These are phyloP conservation scores for Dryobates pubescens DNA, from an alignment of 2,797 vertebrate species.

Conservation along the genomic window DNA sequence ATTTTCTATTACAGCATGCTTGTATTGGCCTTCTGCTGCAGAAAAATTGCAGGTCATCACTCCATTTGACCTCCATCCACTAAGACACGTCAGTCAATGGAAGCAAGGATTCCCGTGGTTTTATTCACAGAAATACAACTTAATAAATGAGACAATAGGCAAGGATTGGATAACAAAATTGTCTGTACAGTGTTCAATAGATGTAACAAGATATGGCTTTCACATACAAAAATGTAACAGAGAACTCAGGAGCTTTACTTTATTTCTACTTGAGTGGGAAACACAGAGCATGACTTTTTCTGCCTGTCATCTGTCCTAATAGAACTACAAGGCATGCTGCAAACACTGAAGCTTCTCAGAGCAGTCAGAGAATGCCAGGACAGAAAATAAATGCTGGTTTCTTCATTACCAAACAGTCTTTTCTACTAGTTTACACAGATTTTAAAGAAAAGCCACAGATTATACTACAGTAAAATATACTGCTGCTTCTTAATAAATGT, in stretches of 20 bases:
- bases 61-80: constrained; percentile 58
- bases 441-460: constrained; percentile 35
- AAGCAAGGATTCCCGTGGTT: constrained; percentile 43
- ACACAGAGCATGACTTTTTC: not conserved
- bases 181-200: constrained; percentile 2
- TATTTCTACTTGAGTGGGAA: not conserved
- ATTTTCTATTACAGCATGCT: constrained; percentile 21
- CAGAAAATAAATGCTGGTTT: constrained; percentile 57
- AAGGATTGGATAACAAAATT: constrained; percentile 23
- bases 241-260: not conserved
- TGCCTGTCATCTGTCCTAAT: not conserved
- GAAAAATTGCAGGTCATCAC: constrained; percentile 64
- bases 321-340: not conserved
- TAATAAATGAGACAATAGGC: constrained; percentile 37
- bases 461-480: not conserved
- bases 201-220: not conserved
- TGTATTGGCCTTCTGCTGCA: constrained; percentile 33
- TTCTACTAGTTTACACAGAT: constrained; percentile 16
- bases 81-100: constrained; percentile 47
- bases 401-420: not conserved
- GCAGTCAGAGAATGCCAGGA: not conserved
- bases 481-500: not conserved
- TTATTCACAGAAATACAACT: constrained; percentile 23
- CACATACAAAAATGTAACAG: not conserved
- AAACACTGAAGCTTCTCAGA: not conserved